Evolutionary conservation across 2,888 invertebrate species (phyloP), one percentile per base, ranked within the genome.

Genomic region (Norana najaformis): DNA sequence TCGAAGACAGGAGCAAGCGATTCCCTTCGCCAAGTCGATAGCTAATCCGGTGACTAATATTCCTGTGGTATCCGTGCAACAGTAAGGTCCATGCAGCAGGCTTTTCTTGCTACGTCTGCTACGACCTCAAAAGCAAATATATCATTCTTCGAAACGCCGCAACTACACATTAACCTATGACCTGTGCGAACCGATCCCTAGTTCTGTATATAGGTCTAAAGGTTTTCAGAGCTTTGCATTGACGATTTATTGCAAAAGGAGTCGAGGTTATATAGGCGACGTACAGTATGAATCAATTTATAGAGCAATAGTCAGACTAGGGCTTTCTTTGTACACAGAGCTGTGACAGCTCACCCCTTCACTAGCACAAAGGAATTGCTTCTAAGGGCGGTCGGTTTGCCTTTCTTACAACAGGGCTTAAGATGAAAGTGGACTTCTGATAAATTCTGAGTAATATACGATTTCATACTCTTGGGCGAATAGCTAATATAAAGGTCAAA

Each of bases 111-210:
- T 8, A n/a, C 69, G 30, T 53, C 23, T 53, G 18, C 53, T 5
- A 53, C 53, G 23, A n/a, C 69, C n/a, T 69, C 69, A n/a, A 30
- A 8, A 8, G 69, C 11, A 69, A 69, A 69, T 30, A 69, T 6
- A 69, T 69, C 69, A n/a, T 11, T n/a, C 30, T 69, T 16, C n/a
- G 30, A 3, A 8, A 69, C n/a, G 69, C 69, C n/a, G 69, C 1
- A n/a, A n/a, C n/a, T 69, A 69, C n/a, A n/a, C 69, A 69, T 69
- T 69, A n/a, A 69, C 69, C 69, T n/a, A 69, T 69, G 69, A n/a
- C 69, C 30, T 47, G n/a, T n/a, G 11, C 3, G 69, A 47, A 23
- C 69, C 30, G 1, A 69, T 69, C 69, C n/a, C 53, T 5, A 11
- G 53, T 30, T 53, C 53, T 53, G 6, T n/a, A 69, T 69, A n/a